phyloP scores from a whole-genome alignment of 2,113 vertebrate species.

The Pimephales promelas region DNA sequence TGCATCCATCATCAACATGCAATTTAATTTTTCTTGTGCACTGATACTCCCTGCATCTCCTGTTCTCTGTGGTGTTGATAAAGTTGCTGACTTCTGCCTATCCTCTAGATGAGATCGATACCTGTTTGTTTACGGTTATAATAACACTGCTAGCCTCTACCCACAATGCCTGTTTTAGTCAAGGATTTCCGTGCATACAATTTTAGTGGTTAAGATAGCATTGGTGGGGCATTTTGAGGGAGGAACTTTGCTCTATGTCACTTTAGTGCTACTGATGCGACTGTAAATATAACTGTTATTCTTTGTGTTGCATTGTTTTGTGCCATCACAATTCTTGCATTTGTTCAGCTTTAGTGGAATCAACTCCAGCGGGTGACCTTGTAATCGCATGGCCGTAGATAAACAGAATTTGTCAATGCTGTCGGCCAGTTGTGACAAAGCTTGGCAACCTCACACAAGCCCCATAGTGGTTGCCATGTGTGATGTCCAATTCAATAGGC shows the following conservation, averaged over 20 bases:
- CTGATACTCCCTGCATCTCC: constrained; percentile 58
- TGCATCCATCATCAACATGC: constrained; percentile 79
- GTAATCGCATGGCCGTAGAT: constrained; percentile 16
- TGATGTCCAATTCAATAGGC: constrained; percentile 18
- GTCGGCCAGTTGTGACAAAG: background rate
- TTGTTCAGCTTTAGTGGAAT: constrained; percentile 1
- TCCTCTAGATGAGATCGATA: constrained; percentile 74
- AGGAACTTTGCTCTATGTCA: background rate
- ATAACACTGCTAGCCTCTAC: constrained; percentile 58
- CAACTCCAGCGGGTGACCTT: background rate
- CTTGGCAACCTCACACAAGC: constrained; percentile 13
- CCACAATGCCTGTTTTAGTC: constrained; percentile 61
- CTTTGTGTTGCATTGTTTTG: background rate
- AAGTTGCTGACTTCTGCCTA: constrained; percentile 79
- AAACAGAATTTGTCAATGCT: constrained; percentile 25
- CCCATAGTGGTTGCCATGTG: background rate
- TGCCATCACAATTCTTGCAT: background rate
- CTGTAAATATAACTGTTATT: background rate
- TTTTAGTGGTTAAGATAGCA: constrained; percentile 14
- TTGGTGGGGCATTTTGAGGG: background rate
- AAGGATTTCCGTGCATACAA: constrained; percentile 66
- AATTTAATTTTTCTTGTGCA: constrained; percentile 74
- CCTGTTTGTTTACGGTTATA: constrained; percentile 74
- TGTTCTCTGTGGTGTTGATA: constrained; percentile 68
- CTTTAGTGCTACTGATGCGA: background rate